Conservation (phyloP, 2,797 vertebrate genomes). For the Rhinophrynus dorsalis region DNA sequence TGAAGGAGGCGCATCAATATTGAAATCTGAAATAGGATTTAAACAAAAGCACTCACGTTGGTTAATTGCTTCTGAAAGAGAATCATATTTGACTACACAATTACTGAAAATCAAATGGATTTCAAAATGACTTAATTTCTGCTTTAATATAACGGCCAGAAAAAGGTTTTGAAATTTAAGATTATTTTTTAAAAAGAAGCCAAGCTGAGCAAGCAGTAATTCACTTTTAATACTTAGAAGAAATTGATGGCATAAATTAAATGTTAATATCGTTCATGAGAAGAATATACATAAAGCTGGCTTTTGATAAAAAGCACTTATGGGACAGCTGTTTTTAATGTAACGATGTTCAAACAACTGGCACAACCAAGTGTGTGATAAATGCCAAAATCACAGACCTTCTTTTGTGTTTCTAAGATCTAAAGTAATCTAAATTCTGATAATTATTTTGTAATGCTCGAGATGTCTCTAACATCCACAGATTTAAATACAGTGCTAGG, state of each 20-base stretch:
- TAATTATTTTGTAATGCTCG: too few species aligned
- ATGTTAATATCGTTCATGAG: neutral
- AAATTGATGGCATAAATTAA: neutral
- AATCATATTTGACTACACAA: neutral
- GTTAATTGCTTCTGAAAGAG: neutral
- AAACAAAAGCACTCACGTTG: neutral
- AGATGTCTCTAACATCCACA: too few species aligned
- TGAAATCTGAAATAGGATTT: slow-evolving; percentile 77
- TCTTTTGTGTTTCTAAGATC: too few species aligned
- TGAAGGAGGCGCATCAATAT: slow-evolving; percentile 90
- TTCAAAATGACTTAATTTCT: neutral
- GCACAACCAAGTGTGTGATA: too few species aligned
- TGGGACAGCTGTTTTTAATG: neutral
- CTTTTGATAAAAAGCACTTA: too few species aligned
- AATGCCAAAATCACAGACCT: too few species aligned
- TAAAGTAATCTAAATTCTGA: too few species aligned
- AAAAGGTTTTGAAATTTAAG: too few species aligned
- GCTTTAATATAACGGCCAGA: too few species aligned
- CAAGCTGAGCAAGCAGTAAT: neutral
- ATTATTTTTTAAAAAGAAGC: too few species aligned
- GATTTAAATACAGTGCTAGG: too few species aligned
- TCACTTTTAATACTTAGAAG: too few species aligned
- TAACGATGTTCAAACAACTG: neutral
- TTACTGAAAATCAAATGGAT: neutral
- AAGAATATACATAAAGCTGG: neutral